Evolutionary conservation across 2,888 invertebrate species (phyloP).

Genomic region (Coenonympha arcania): DNA sequence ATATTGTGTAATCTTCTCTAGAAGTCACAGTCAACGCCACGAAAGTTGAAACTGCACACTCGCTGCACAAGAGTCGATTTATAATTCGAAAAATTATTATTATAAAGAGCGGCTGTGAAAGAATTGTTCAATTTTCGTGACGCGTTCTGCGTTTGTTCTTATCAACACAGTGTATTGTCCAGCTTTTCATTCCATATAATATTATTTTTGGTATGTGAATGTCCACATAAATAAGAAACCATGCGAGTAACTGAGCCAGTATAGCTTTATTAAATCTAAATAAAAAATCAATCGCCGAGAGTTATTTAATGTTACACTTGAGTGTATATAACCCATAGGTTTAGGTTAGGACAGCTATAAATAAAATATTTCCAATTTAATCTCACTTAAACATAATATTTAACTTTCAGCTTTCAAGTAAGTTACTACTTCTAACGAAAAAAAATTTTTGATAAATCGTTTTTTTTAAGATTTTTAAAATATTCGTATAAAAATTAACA

Average conservation of each 20-base stretch:
- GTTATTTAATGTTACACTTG: too few relatives aligned
- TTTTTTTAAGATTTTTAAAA: neutral
- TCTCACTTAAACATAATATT: too few relatives aligned
- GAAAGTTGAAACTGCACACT: neutral
- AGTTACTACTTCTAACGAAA: too few relatives aligned
- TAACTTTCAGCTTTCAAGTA: neutral
- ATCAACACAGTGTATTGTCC: conserved; percentile 45
- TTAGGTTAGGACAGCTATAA: too few relatives aligned
- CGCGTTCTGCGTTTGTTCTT: conserved; percentile 24
- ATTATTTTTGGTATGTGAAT: conserved; percentile 63
- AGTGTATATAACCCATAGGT: too few relatives aligned
- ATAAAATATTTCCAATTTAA: neutral
- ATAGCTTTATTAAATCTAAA: neutral
- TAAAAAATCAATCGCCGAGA: too few relatives aligned
- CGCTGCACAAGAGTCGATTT: neutral
- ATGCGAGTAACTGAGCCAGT: conserved; percentile 44
- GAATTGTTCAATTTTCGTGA: neutral
- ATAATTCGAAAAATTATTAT: too few relatives aligned
- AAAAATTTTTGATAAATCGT: too few relatives aligned
- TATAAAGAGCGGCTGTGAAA: too few relatives aligned
- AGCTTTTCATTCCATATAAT: conserved; percentile 39
- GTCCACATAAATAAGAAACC: conserved; percentile 54
- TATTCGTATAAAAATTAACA: neutral
- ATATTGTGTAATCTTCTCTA: conserved; percentile 55
- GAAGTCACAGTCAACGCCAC: conserved; percentile 23